A percentile compares a stretch with the other conserved stretches of the same genome.
These are phyloP conservation scores for Epiblema foenella DNA, from an alignment of 2,888 invertebrate genomes.

Conservation along the genomic window DNA sequence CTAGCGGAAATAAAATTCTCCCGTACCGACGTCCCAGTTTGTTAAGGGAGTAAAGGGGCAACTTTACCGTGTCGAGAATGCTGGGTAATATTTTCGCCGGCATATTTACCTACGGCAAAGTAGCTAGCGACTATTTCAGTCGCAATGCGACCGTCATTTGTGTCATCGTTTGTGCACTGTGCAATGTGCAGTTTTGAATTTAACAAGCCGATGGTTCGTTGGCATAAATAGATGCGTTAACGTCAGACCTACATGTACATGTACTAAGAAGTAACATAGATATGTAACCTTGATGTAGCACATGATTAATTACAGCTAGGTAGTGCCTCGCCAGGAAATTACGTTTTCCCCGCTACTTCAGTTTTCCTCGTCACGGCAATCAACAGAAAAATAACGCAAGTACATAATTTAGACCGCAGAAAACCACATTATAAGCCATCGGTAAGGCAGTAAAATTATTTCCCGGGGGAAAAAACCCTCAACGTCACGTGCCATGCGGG, in stretches of 20 bases:
- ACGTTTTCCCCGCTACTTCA: slow-evolving; percentile 35
- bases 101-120: slow-evolving; percentile 21
- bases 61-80: slow-evolving; percentile 19
- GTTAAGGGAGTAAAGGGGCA: slow-evolving; percentile 14
- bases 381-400: slow-evolving; percentile 17
- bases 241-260: slow-evolving; percentile 5
- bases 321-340: slow-evolving; percentile 47
- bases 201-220: neutral
- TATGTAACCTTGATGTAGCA: slow-evolving; percentile 49
- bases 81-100: slow-evolving; percentile 15
- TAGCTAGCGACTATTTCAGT: slow-evolving; percentile 24
- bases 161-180: slow-evolving; percentile 10
- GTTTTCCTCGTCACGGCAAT: slow-evolving; percentile 30
- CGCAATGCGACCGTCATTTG: slow-evolving; percentile 28
- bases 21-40: slow-evolving; percentile 7
- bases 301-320: slow-evolving; percentile 54
- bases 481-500: slow-evolving; percentile 50
- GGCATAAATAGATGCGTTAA: slow-evolving; percentile 5
- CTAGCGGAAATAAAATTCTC: slow-evolving; percentile 18
- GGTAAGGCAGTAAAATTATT: slow-evolving; percentile 39
- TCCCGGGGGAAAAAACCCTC: slow-evolving; percentile 49
- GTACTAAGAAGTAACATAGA: slow-evolving; percentile 19
- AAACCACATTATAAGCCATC: slow-evolving; percentile 33
- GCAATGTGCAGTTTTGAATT: slow-evolving; percentile 29
- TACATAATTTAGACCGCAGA: slow-evolving; percentile 19